A percentile compares a stretch with the other conserved stretches of the same genome.
Conservation (phyloP, 2,113 vertebrate species). For the Sapayoa aenigma region DNA sequence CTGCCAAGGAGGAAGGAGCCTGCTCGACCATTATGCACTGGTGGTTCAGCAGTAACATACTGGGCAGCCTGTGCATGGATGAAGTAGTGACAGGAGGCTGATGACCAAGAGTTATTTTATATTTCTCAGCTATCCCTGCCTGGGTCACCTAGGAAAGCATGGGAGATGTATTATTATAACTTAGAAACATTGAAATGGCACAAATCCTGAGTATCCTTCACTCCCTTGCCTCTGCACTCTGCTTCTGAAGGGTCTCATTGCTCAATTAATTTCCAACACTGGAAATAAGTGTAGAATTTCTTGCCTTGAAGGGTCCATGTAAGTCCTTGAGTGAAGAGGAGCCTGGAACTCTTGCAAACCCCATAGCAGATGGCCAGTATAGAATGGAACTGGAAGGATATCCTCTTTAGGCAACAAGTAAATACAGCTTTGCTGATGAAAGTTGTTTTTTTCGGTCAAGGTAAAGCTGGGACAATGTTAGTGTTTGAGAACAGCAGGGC, state of each 20-base stretch:
- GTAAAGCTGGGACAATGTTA: constrained; percentile 39
- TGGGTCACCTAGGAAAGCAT: not conserved
- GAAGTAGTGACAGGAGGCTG: not conserved
- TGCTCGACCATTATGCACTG: rapidly evolving
- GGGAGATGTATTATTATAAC: not conserved
- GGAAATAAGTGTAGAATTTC: not conserved
- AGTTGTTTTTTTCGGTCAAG: constrained; percentile 47
- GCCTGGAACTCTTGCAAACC: not conserved
- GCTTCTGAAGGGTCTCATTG: not conserved
- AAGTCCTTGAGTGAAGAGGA: not conserved
- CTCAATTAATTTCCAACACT: not conserved
- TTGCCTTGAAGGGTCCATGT: not conserved
- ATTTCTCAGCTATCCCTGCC: not conserved
- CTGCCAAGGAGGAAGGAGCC: not conserved
- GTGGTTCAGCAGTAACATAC: rapidly evolving
- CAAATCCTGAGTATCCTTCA: rapidly evolving
- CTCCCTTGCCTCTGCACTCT: not conserved
- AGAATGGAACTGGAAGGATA: constrained; percentile 61
- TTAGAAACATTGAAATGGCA: not conserved
- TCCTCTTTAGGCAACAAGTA: constrained; percentile 47
- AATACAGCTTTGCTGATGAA: constrained; percentile 45
- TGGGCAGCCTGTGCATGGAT: not conserved
- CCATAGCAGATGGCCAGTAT: constrained; percentile 38
- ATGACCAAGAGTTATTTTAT: not conserved
- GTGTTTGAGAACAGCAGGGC: not conserved